Evolutionary conservation across 2,113 vertebrate species (phyloP).

Genomic region (Phycodurus eques): DNA sequence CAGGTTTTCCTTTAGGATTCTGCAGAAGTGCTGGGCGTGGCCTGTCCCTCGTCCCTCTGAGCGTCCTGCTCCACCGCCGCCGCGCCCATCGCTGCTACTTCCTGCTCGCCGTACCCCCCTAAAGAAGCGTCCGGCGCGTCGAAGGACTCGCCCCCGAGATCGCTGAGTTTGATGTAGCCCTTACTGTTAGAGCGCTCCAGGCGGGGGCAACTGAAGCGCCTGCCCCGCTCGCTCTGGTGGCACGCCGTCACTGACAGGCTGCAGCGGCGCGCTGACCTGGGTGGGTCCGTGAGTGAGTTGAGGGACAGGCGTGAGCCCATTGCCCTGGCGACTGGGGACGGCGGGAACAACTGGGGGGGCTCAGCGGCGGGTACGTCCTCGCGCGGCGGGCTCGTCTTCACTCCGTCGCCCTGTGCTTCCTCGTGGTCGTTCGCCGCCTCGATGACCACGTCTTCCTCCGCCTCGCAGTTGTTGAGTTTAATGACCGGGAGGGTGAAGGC

Average conservation of each 20-base stretch:
- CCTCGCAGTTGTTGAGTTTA: constrained; percentile 79
- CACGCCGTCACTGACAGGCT: constrained; percentile 61
- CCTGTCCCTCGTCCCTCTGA: constrained; percentile 54
- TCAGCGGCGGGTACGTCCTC: constrained; percentile 66
- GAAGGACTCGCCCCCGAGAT: constrained; percentile 82
- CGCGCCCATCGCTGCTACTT: constrained; percentile 52
- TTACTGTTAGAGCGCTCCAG: constrained; percentile 84
- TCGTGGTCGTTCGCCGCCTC: constrained; percentile 26
- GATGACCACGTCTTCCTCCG: constrained; percentile 57
- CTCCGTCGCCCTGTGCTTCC: constrained; percentile 35
- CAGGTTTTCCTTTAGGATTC: constrained; percentile 43
- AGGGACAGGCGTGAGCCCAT: constrained; percentile 71
- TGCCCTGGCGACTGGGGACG: constrained; percentile 53
- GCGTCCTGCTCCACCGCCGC: constrained; percentile 30
- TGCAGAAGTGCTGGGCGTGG: constrained; percentile 31
- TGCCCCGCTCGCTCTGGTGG: constrained; percentile 60
- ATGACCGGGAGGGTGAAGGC: constrained; percentile 84
- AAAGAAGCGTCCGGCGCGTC: constrained; percentile 72
- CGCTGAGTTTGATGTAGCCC: constrained; percentile 89
- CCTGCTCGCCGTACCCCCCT: constrained; percentile 51
- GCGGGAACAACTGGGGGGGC: constrained; percentile 70
- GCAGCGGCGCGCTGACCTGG: constrained; percentile 65
- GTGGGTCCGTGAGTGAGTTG: constrained; percentile 69
- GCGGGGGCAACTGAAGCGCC: constrained; percentile 82
- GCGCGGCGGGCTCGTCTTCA: constrained; percentile 26